These are phyloP conservation scores for Scolopax rusticola DNA, from an alignment of 2,797 vertebrate genomes.

Conservation along the genomic window DNA sequence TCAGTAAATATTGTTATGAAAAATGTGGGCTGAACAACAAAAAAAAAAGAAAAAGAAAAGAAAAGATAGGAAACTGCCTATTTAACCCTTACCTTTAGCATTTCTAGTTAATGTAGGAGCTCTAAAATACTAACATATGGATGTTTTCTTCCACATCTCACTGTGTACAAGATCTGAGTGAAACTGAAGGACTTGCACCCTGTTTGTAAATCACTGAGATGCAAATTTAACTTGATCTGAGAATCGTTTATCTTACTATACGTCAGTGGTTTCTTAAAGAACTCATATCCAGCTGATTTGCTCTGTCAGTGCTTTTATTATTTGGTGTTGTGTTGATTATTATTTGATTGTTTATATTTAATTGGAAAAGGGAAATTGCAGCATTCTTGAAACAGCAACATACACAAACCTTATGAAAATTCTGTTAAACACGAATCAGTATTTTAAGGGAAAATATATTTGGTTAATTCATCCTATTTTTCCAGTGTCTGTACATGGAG, in stretches of 20 bases:
- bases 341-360: neutral
- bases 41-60: too few species aligned
- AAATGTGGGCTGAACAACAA: neutral
- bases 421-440: neutral
- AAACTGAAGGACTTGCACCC: neutral
- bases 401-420: neutral
- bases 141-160: neutral
- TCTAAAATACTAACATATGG: neutral
- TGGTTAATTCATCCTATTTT: neutral
- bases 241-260: neutral
- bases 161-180: neutral
- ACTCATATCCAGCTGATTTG: neutral
- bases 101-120: neutral
- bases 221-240: neutral
- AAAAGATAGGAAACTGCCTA: neutral
- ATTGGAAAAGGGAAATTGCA: neutral
- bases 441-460: neutral
- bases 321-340: neutral
- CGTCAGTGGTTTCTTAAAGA: neutral
- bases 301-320: neutral
- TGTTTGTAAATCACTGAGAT: neutral
- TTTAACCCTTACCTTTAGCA: neutral
- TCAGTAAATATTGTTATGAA: neutral
- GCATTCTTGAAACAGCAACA: neutral
- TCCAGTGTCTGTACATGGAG: neutral